Percentiles rank a stretch among this genome's conserved stretches.
phyloP scores from a whole-genome alignment of 2,797 vertebrate genomes.

The Sebastes trivittatus region DNA sequence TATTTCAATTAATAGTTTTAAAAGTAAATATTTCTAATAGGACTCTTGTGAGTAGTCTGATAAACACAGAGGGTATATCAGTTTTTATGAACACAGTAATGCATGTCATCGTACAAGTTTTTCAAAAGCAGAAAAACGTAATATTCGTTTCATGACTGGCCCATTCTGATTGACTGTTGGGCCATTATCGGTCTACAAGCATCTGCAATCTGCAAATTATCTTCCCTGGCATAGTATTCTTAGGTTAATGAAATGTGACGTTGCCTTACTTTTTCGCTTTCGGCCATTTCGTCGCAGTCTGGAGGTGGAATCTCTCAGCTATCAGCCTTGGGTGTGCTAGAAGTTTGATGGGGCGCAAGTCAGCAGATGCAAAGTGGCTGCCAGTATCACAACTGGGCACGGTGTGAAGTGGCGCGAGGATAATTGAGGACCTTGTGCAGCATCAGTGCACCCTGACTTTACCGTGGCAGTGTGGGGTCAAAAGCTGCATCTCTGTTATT shows the following conservation, averaged over 20 bases:
- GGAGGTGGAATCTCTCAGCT: conserved; percentile 2
- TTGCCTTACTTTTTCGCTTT: conserved; percentile 14
- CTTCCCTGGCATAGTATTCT: neutral
- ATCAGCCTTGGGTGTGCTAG: neutral
- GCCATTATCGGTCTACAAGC: neutral
- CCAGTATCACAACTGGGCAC: conserved; percentile 4
- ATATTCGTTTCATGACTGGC: neutral
- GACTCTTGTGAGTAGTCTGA: neutral
- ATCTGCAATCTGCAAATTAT: neutral
- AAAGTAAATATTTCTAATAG: neutral
- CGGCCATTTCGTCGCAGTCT: conserved; percentile 8
- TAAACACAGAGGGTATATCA: neutral
- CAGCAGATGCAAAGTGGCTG: conserved; percentile 19
- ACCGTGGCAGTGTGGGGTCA: conserved; percentile 1
- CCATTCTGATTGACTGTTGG: neutral
- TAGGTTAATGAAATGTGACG: conserved; percentile 18
- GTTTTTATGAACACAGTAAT: neutral
- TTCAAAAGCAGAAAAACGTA: neutral
- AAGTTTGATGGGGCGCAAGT: neutral
- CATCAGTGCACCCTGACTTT: neutral
- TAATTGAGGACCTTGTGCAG: conserved; percentile 28
- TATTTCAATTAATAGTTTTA: neutral
- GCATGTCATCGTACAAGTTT: neutral
- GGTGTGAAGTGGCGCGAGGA: neutral
- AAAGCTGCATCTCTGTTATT: conserved; percentile 3